phyloP scores from a whole-genome alignment of 2,797 vertebrate species.

The Acridotheres tristis region DNA sequence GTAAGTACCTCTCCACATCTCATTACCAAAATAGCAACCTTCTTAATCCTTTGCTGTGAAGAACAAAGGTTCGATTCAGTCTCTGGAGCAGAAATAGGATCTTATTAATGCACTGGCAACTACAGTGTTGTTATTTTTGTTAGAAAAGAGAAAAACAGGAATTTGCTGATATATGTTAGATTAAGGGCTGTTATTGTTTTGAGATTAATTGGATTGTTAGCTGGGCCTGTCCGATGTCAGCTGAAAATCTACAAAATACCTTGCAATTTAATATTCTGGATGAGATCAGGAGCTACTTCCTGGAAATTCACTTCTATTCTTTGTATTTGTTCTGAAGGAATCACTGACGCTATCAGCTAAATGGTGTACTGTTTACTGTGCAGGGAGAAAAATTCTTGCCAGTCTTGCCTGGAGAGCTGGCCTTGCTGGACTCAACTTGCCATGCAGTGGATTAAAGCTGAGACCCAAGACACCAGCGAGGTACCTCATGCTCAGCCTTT shows the following conservation, averaged over 20 bases:
- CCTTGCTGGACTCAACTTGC: not conserved
- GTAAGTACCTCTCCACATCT: constrained; percentile 69
- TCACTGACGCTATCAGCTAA: not conserved
- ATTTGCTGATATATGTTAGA: constrained; percentile 79
- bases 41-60: constrained; percentile 71
- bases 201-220: constrained; percentile 72
- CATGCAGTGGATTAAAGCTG: not conserved
- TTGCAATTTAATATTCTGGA: constrained; percentile 50
- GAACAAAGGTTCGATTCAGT: constrained; percentile 78
- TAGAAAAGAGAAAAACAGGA: constrained; percentile 79
- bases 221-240: constrained; percentile 46
- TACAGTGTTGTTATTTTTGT: constrained; percentile 78
- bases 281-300: constrained; percentile 23
- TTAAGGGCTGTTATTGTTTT: constrained; percentile 75
- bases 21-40: constrained; percentile 77
- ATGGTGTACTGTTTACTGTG: not conserved
- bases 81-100: constrained; percentile 74
- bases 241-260: constrained; percentile 27
- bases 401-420: not conserved
- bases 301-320: not conserved
- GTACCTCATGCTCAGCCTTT: not conserved
- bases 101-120: constrained; percentile 80
- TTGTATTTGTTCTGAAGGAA: not conserved
- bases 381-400: not conserved
- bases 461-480: not conserved